These are phyloP conservation scores for Ophion slaviceki DNA, from an alignment of 2,888 invertebrate species.

Conservation along the genomic window DNA sequence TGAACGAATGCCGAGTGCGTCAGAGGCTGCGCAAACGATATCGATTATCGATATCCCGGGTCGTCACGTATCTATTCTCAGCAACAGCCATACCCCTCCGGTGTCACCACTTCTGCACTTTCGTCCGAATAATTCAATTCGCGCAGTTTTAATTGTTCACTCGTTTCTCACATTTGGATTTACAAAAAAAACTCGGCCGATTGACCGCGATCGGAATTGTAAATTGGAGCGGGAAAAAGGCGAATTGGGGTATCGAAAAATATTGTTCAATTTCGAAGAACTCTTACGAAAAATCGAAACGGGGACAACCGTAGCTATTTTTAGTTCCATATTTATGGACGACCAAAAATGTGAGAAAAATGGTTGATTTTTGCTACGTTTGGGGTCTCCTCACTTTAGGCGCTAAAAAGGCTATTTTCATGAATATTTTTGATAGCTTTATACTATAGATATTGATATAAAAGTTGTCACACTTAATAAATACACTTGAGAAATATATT, in stretches of 20 bases:
- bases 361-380: neutral
- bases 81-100: constrained; percentile 11
- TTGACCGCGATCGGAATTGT: neutral
- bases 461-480: too few relatives aligned
- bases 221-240: neutral
- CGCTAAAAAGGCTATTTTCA: neutral
- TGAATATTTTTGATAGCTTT: too few relatives aligned
- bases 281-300: neutral
- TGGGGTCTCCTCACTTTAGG: neutral
- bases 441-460: too few relatives aligned
- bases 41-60: constrained; percentile 60
- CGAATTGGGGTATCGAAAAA: neutral
- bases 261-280: neutral
- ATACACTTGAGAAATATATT: too few relatives aligned
- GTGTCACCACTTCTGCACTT: constrained; percentile 45
- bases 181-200: neutral
- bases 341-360: neutral
- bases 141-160: constrained; percentile 26
- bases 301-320: neutral
- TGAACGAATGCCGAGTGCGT: constrained; percentile 52
- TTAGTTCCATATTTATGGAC: neutral
- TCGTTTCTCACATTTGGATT: constrained; percentile 11
- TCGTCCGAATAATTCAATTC: constrained; percentile 49
- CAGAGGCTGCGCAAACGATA: constrained; percentile 42
- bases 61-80: constrained; percentile 47